A percentile compares a stretch with the other conserved stretches of the same genome.
These are phyloP conservation scores for Hyla sarda DNA, from an alignment of 2,113 vertebrate genomes.

Conservation along the genomic window DNA sequence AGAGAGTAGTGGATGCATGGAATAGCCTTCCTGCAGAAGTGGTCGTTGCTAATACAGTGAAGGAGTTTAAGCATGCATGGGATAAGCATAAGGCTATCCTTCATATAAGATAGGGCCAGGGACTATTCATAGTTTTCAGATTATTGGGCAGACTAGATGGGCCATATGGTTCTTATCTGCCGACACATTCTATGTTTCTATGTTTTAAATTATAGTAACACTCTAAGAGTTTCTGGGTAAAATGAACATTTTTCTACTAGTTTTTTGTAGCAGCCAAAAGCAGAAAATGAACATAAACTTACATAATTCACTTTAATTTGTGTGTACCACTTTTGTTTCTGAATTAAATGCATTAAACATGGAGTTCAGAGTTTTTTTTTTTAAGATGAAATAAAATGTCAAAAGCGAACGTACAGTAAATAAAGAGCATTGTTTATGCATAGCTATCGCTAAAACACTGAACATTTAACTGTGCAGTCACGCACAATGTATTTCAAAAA, in stretches of 20 bases:
- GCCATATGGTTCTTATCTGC: no score
- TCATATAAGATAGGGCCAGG: no score
- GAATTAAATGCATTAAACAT: not conserved
- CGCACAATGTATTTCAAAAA: slow-evolving; percentile 34
- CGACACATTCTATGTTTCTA: no score
- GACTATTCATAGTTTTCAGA: no score
- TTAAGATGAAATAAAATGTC: not conserved
- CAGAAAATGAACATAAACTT: not conserved
- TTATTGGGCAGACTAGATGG: no score
- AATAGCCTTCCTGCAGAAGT: no score
- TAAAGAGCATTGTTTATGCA: slow-evolving; percentile 21
- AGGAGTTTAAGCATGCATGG: no score
- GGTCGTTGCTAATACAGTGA: no score
- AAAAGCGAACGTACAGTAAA: slow-evolving; percentile 7
- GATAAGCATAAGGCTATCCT: no score
- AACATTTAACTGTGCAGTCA: slow-evolving; percentile 30
- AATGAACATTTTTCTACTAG: not conserved
- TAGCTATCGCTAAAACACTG: slow-evolving; percentile 27
- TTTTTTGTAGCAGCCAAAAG: not conserved
- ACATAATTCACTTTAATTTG: not conserved
- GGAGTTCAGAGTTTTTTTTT: not conserved
- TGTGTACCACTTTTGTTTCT: not conserved
- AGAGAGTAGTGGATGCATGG: no score
- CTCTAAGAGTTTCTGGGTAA: no score
- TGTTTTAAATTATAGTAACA: no score